phyloP scores from a whole-genome alignment of 2,797 vertebrate species.

The Gymnocypris eckloni region DNA sequence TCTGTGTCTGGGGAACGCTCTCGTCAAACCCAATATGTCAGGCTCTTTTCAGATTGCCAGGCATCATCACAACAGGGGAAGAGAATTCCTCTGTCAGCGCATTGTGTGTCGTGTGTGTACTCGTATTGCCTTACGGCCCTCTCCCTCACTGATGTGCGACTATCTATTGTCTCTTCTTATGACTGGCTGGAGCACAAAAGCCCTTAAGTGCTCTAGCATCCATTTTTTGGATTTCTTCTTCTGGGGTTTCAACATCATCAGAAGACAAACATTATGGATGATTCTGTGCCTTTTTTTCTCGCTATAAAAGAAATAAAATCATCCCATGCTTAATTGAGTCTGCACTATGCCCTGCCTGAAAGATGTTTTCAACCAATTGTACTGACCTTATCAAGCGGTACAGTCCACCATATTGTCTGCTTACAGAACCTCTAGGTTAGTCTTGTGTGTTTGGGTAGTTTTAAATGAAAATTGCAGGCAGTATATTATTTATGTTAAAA shows the following conservation, averaged over 20 bases:
- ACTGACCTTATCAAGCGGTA: background rate
- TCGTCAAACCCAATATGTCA: constrained; percentile 58
- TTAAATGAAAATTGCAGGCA: too few relatives aligned
- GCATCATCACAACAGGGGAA: constrained; percentile 56
- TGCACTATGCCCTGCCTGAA: background rate
- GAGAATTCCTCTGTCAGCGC: constrained; percentile 40
- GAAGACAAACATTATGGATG: constrained; percentile 4
- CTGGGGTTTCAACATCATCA: constrained; percentile 8
- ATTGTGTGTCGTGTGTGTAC: constrained; percentile 14
- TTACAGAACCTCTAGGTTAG: background rate
- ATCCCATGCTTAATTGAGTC: background rate
- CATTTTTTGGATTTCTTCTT: constrained; percentile 12
- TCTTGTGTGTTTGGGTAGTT: background rate
- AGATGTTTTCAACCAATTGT: background rate
- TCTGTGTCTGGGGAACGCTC: constrained; percentile 49
- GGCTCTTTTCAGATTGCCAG: constrained; percentile 54
- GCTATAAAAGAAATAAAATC: background rate
- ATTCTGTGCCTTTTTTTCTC: background rate
- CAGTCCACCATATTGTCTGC: background rate
- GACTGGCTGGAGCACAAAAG: constrained; percentile 20
- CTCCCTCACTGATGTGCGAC: constrained; percentile 32
- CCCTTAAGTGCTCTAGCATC: constrained; percentile 39
- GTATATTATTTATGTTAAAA: background rate
- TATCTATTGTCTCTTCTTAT: constrained; percentile 24
- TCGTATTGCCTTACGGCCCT: constrained; percentile 22